Conservation (phyloP, 2,797 vertebrate species). For the Distichodus sexfasciatus region DNA sequence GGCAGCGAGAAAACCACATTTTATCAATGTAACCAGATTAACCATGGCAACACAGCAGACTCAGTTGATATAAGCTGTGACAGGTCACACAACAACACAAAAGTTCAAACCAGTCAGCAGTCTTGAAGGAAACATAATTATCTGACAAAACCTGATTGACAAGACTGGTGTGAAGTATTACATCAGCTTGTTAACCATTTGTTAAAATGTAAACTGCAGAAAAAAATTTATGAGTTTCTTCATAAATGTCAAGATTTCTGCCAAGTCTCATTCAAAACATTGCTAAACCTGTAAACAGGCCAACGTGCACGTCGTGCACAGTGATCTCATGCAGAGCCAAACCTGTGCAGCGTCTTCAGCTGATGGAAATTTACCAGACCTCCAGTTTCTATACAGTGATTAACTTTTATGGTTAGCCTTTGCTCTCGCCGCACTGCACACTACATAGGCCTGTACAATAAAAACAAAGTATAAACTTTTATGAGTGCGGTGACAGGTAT, state of each 20-base stretch:
- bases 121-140: conserved; percentile 39
- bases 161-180: not conserved
- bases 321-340: conserved; percentile 7
- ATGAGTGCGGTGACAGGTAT: conserved; percentile 71
- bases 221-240: no score
- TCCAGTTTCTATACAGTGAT: conserved; percentile 82
- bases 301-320: not conserved
- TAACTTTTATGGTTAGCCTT: conserved; percentile 83
- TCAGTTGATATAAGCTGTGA: conserved; percentile 7
- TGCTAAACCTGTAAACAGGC: conserved; percentile 12
- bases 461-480: conserved; percentile 83
- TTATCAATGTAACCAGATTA: conserved; percentile 2
- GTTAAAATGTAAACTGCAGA: no score
- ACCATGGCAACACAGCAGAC: conserved; percentile 33
- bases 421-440: conserved; percentile 76
- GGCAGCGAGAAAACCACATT: not conserved
- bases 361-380: conserved; percentile 83
- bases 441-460: conserved; percentile 77
- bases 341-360: conserved; percentile 65
- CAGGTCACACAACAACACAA: conserved; percentile 54
- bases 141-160: not conserved
- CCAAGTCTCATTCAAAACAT: not conserved
- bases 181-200: not conserved
- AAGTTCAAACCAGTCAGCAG: not conserved
- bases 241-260: no score